Evolutionary conservation across 2,113 vertebrate species (phyloP).

Genomic region (Passer montanus): DNA sequence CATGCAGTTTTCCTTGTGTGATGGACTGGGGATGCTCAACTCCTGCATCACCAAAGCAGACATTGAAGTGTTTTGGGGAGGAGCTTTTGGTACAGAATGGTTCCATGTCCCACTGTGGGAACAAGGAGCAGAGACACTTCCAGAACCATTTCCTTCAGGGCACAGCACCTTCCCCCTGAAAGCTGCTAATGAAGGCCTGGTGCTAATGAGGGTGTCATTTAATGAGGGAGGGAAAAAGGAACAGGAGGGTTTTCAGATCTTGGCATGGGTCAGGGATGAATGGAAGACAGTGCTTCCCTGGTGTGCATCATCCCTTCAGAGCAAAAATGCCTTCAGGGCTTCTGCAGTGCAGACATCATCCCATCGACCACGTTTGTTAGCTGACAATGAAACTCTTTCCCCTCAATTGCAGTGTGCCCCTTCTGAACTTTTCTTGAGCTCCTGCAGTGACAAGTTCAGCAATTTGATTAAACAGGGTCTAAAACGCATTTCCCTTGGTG

Average conservation of each 20-base stretch:
- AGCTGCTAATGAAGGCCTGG: background rate
- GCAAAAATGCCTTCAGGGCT: background rate
- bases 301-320: background rate
- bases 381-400: background rate
- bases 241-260: accelerated
- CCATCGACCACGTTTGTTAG: accelerated
- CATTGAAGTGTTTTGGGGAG: accelerated
- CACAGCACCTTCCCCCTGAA: background rate
- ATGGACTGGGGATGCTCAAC: accelerated
- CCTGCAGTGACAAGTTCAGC: accelerated
- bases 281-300: background rate
- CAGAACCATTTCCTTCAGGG: background rate
- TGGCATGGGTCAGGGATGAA: background rate
- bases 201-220: background rate
- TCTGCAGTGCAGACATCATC: background rate
- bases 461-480: background rate
- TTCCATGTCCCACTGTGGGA: accelerated
- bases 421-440: background rate
- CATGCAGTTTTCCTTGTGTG: background rate
- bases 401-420: accelerated
- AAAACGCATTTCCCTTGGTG: accelerated
- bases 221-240: background rate
- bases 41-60: accelerated
- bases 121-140: background rate
- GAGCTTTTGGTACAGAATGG: background rate